phyloP scores from a whole-genome alignment of 2,113 vertebrate species.

The Felis chaus region DNA sequence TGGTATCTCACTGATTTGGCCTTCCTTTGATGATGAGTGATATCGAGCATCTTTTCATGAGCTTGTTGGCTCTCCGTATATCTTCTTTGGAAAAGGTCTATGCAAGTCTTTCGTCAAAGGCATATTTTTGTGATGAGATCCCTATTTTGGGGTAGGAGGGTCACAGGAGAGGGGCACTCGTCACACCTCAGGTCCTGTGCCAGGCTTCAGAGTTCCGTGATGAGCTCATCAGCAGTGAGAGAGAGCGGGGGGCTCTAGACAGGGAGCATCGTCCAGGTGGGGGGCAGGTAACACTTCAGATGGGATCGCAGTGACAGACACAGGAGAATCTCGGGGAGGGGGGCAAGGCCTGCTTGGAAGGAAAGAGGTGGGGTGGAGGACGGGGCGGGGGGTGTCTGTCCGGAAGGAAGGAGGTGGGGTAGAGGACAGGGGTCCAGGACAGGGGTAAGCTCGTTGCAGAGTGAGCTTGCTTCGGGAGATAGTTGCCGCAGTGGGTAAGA shows the following conservation, averaged over 20 bases:
- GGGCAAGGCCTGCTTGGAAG: not conserved
- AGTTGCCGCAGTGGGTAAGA: not conserved
- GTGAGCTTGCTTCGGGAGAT: not conserved
- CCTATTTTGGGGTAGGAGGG: not conserved
- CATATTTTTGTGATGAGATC: not conserved
- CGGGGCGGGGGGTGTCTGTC: not conserved
- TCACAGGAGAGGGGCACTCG: not conserved
- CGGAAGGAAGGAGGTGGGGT: not conserved
- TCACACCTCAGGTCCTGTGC: not conserved
- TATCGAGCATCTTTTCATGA: not conserved
- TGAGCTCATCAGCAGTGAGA: not conserved
- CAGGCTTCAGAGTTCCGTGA: accelerated
- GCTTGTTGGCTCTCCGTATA: not conserved
- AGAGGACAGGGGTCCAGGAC: not conserved
- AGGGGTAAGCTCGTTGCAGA: too few relatives aligned
- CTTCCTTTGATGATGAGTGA: not conserved
- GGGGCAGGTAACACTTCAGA: not conserved
- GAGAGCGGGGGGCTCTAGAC: not conserved
- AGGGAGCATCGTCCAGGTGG: accelerated
- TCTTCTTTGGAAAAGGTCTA: not conserved
- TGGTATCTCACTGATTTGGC: not conserved
- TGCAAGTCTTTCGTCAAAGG: not conserved
- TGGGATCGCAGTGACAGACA: not conserved
- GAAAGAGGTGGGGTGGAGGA: too few relatives aligned
- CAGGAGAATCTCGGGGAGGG: accelerated